phyloP scores from a whole-genome alignment of 92 coral and sea anemone species.

The Scolanthus callimorphus region DNA sequence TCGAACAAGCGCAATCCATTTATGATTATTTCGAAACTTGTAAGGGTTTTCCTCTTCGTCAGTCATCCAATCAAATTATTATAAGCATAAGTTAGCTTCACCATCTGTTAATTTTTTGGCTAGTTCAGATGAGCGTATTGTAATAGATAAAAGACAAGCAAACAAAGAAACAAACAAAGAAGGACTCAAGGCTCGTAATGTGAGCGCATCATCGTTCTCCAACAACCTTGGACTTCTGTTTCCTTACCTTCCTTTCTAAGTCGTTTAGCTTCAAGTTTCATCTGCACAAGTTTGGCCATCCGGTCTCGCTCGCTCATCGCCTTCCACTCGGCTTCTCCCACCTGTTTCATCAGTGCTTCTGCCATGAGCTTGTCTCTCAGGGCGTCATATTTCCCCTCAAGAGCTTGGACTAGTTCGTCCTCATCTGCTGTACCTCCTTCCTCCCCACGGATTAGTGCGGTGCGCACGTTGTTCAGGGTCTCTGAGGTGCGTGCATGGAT shows the following conservation, averaged over 20 bases:
- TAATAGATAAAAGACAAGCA: too few species aligned
- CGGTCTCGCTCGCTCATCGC: slow-evolving; percentile 86
- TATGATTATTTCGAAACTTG: too few species aligned
- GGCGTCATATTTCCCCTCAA: slow-evolving; percentile 92
- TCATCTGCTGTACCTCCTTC: slow-evolving; percentile 70
- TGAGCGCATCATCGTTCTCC: too few species aligned
- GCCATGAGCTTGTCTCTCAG: slow-evolving; percentile 87
- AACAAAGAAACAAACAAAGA: too few species aligned
- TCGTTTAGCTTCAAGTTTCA: slow-evolving; percentile 82
- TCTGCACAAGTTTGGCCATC: slow-evolving; percentile 69
- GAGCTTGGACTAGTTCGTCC: slow-evolving; percentile 83
- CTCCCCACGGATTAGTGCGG: slow-evolving; percentile 79
- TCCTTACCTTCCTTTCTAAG: slow-evolving; percentile 73
- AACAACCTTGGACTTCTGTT: too few species aligned
- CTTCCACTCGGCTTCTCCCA: slow-evolving; percentile 89
- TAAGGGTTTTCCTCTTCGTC: too few species aligned
- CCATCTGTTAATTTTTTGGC: too few species aligned
- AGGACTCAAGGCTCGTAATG: too few species aligned
- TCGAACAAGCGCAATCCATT: too few species aligned
- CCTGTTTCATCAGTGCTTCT: slow-evolving; percentile 79
- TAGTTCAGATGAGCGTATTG: too few species aligned
- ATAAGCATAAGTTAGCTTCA: too few species aligned
- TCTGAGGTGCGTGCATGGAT: slow-evolving; percentile 53
- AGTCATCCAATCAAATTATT: too few species aligned
- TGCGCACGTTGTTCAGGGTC: slow-evolving; percentile 54